These are phyloP conservation scores for Sarcoramphus papa DNA, from an alignment of 2,797 vertebrate species.

Conservation along the genomic window DNA sequence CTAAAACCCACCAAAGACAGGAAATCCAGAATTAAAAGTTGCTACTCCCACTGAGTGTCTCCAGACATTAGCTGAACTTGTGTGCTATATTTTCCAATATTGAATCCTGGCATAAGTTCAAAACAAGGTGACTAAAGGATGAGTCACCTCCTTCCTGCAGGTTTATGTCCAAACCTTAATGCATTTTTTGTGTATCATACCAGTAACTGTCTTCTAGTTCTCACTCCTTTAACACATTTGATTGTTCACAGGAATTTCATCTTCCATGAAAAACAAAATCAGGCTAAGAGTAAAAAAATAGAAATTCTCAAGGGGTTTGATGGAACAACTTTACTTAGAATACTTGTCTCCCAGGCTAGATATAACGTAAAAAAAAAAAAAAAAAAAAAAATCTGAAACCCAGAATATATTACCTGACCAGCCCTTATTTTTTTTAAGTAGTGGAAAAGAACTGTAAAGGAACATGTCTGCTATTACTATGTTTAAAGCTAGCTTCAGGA, in stretches of 20 bases:
- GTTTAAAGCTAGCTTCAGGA: neutral
- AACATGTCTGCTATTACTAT: neutral
- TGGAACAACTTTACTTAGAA: neutral
- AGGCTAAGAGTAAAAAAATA: neutral
- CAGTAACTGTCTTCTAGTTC: neutral
- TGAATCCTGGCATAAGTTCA: neutral
- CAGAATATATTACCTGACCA: neutral
- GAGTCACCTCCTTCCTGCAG: slow-evolving; percentile 25
- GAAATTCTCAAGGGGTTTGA: neutral
- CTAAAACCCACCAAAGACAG: slow-evolving; percentile 39
- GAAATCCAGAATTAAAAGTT: slow-evolving; percentile 36
- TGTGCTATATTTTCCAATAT: neutral
- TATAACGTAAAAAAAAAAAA: neutral
- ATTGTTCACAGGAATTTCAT: neutral
- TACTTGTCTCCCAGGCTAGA: neutral
- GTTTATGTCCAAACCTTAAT: slow-evolving; percentile 3
- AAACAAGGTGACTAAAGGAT: slow-evolving; percentile 12
- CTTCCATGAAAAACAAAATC: neutral
- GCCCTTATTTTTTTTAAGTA: neutral
- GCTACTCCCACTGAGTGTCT: neutral
- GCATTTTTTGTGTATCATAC: slow-evolving; percentile 42
- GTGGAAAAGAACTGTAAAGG: neutral
- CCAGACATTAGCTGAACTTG: neutral
- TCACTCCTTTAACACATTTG: neutral
- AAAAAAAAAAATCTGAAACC: neutral